phyloP scores from a whole-genome alignment of 2,888 invertebrate species.

The Gandaritis pyraliata region DNA sequence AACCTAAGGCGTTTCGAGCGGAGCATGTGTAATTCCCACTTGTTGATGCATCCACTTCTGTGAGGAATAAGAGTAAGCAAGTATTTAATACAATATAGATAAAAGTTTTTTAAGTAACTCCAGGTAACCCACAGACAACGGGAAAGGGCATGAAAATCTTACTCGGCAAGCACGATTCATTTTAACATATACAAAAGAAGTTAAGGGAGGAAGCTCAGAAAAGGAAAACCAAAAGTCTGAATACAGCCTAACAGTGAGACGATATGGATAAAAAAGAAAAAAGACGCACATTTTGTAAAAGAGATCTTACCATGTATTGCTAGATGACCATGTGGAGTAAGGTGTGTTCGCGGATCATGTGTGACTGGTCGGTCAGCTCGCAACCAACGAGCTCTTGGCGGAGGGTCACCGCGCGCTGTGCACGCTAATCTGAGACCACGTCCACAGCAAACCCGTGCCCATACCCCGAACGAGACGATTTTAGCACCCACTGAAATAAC shows the following conservation, averaged over 20 bases:
- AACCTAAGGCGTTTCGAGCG: constrained; percentile 93
- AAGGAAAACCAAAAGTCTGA: too few species aligned
- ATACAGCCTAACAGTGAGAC: too few species aligned
- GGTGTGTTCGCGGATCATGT: constrained; percentile 88
- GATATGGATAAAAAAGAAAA: background rate
- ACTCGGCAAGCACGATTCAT: too few species aligned
- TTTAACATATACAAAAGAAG: too few species aligned
- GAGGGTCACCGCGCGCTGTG: constrained; percentile 89
- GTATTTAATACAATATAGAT: background rate
- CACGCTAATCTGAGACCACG: constrained; percentile 89
- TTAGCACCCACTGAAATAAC: constrained; percentile 84
- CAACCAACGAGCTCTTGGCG: constrained; percentile 90
- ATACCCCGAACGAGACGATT: constrained; percentile 92
- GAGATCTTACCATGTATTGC: constrained; percentile 86
- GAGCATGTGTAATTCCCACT: constrained; percentile 92
- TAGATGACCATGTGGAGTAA: constrained; percentile 88
- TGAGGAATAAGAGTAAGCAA: constrained; percentile 5
- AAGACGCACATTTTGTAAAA: background rate
- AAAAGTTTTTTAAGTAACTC: too few species aligned
- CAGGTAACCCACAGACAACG: too few species aligned
- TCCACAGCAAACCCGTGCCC: constrained; percentile 88
- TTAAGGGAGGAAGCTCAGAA: too few species aligned
- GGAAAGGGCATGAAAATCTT: too few species aligned
- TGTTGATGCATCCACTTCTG: constrained; percentile 88
- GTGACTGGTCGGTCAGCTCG: constrained; percentile 88